Evolutionary conservation across 2,797 vertebrate species (phyloP).

Genomic region (Parauchenoglanis punctatus): DNA sequence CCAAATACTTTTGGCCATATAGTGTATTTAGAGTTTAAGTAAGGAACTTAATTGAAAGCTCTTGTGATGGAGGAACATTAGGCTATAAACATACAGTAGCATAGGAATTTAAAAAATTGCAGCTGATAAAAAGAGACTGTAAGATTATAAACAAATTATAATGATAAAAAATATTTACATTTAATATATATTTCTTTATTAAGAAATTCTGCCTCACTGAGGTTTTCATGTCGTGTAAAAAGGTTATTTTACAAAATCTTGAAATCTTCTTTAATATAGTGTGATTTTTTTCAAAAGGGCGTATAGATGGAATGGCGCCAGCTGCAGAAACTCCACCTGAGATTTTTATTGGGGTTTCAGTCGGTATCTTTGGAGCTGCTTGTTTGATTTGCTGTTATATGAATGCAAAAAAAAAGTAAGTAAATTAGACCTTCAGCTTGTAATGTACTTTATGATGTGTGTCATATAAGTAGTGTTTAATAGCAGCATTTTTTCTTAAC

Average conservation of each 20-base stretch:
- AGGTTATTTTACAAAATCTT: not conserved
- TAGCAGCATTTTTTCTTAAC: not conserved
- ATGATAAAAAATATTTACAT: too few species aligned
- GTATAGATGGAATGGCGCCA: not conserved
- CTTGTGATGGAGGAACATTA: not conserved
- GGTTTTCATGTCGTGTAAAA: not conserved
- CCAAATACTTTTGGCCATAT: too few species aligned
- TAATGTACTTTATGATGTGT: not conserved
- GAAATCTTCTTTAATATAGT: not conserved
- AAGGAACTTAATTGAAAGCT: not conserved
- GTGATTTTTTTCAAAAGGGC: not conserved
- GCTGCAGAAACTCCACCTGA: conserved; percentile 56
- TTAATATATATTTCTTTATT: not conserved
- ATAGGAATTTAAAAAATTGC: not conserved
- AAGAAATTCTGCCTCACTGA: not conserved
- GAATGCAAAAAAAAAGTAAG: conserved; percentile 35
- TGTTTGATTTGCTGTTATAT: conserved; percentile 17
- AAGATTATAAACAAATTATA: too few species aligned
- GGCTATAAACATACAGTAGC: not conserved
- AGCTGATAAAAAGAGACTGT: not conserved
- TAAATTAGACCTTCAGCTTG: not conserved
- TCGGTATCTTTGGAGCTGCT: conserved; percentile 17
- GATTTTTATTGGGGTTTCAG: conserved; percentile 57
- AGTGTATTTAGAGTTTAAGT: not conserved
- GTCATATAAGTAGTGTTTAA: not conserved